Percentiles rank a stretch among this genome's conserved stretches.
These are phyloP conservation scores for Esox lucius DNA, from an alignment of 2,797 vertebrate genomes.

Conservation along the genomic window DNA sequence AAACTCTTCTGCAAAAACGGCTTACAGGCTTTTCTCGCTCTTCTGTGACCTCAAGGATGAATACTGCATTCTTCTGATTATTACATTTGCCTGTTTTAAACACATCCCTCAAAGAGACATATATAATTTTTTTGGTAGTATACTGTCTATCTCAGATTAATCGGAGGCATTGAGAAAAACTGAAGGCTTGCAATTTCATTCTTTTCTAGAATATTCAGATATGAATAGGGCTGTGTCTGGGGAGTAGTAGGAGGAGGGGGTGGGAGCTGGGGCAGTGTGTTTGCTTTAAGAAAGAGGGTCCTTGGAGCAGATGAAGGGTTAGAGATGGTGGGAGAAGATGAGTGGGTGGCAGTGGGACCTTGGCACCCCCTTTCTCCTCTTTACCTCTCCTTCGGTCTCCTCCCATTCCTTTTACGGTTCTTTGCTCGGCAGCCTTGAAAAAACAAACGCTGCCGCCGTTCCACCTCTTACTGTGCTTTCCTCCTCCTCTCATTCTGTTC, in stretches of 20 bases:
- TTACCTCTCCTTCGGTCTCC: slow-evolving; percentile 41
- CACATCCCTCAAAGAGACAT: not conserved
- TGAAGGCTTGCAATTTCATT: not conserved
- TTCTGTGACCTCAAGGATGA: not conserved
- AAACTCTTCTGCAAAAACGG: too few relatives aligned
- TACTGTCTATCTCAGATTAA: slow-evolving; percentile 13
- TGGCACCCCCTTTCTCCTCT: slow-evolving; percentile 35
- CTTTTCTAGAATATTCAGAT: slow-evolving; percentile 37
- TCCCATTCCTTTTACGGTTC: slow-evolving; percentile 6
- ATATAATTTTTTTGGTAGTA: not conserved
- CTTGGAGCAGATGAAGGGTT: slow-evolving; percentile 59
- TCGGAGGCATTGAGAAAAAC: slow-evolving; percentile 25
- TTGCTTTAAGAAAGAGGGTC: slow-evolving; percentile 57
- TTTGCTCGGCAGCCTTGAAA: slow-evolving; percentile 39
- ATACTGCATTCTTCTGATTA: not conserved
- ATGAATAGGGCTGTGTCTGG: slow-evolving; percentile 59
- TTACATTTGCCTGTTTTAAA: not conserved
- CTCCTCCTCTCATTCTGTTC: not conserved
- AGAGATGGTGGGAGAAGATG: slow-evolving; percentile 59
- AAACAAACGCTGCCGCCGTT: slow-evolving; percentile 20
- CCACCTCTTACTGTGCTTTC: slow-evolving; percentile 11
- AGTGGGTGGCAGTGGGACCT: slow-evolving; percentile 70
- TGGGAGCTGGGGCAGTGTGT: not conserved
- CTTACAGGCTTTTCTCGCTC: not conserved
- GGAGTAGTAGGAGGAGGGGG: slow-evolving; percentile 16